phyloP scores from a whole-genome alignment of 2,888 invertebrate species.

The Pycnomerus fuliginosus region DNA sequence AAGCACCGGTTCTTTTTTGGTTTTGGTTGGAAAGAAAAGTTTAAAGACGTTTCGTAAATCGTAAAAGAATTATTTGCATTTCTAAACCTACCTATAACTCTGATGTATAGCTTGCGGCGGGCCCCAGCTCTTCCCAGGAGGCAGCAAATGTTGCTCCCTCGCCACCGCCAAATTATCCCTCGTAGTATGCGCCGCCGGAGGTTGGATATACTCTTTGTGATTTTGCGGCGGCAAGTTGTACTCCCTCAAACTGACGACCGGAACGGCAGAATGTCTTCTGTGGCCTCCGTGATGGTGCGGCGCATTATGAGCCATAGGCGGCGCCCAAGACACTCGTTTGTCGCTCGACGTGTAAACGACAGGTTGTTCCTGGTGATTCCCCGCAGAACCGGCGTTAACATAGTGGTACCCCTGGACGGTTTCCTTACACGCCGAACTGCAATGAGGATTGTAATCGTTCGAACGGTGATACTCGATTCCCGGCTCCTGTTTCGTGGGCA shows the following conservation, averaged over 20 bases:
- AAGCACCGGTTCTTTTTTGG: too few relatives aligned
- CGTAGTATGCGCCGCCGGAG: conserved; percentile 57
- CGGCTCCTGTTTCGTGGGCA: conserved; percentile 64
- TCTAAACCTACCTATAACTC: conserved; percentile 50
- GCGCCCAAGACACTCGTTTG: conserved; percentile 61
- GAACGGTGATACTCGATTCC: conserved; percentile 49
- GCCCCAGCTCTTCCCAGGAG: conserved; percentile 54
- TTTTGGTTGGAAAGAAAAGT: too few relatives aligned
- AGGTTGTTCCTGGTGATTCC: conserved; percentile 42
- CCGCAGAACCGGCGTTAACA: conserved; percentile 31
- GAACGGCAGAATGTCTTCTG: conserved; percentile 50
- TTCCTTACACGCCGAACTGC: conserved; percentile 56
- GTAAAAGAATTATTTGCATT: too few relatives aligned
- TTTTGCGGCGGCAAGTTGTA: conserved; percentile 50
- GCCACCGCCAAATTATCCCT: conserved; percentile 50
- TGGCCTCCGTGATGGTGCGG: conserved; percentile 32
- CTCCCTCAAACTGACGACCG: conserved; percentile 51
- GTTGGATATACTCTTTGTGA: conserved; percentile 60
- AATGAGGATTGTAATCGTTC: conserved; percentile 44
- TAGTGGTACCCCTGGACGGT: conserved; percentile 44
- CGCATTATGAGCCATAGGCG: conserved; percentile 49
- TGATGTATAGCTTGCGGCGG: conserved; percentile 55
- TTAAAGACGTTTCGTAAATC: too few relatives aligned
- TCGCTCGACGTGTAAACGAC: conserved; percentile 50
- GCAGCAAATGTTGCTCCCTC: conserved; percentile 61